Base-by-base conservation (phyloP, 1,140 invertebrate species). In the Meloidogyne exigua region DNA sequence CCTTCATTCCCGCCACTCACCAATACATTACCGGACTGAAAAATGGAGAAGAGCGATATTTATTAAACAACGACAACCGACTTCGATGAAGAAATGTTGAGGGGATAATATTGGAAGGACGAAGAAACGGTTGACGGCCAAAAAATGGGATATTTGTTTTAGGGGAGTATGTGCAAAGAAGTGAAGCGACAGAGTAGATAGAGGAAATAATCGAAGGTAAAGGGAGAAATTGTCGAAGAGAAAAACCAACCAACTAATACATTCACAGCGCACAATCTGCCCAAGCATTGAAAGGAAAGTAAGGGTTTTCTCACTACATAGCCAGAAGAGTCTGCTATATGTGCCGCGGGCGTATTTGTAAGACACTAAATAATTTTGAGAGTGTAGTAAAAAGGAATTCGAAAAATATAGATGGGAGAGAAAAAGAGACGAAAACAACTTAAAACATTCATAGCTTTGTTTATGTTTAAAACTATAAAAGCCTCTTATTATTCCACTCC, bases 121-220 rank as follows among this genome's bases (percentile, higher is more conserved):
- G 68, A 62, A 73, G 23, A 36, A 23, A 65, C 44, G 28, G 71
- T 25, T 42, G 71, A 42, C 42, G 71, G 18, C 28, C 39, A 32
- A 28, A 25, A 18, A 25, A 57, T 42, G 2, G 26, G 18, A 57
- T 62, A 57, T 49, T 49, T 49, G 44, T 57, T 57, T 57, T 57
- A 21, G 13, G 70, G 70, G 23, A 23, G 68, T 44, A 71, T 44
- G 36, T 39, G 25, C 39, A 70, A 39, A 49, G 44, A 42, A 32
- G 12, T 15, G n/a, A 57, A 57, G 21, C 4, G 49, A 57, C n/a
- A 57, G 49, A 7, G 44, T 49, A 49, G 44, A 49, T 18, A 49
- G 44, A 49, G 49, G 49, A 57, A n/a, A 12, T 5, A 57, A 57
- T 57, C 44, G 44, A 49, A 49, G 44, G 44, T 49, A 15, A 49